These are phyloP conservation scores for Idaea straminata DNA, from an alignment of 2,888 invertebrate species.

Conservation along the genomic window DNA sequence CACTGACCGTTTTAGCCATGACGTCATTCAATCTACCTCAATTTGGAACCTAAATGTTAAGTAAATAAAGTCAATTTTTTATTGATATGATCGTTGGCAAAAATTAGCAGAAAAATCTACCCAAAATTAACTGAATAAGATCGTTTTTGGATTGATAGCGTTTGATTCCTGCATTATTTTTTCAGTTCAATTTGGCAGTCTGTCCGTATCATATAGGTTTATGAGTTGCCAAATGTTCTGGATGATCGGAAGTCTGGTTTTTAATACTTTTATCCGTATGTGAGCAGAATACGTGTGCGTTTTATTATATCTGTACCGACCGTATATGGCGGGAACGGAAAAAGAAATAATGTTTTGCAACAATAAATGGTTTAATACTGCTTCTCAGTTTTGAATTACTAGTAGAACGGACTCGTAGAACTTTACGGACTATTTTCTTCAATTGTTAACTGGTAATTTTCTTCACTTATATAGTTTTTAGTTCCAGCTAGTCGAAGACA, in stretches of 20 bases:
- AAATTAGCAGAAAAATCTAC: neutral
- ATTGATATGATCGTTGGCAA: neutral
- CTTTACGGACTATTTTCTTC: no score
- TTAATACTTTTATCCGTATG: neutral
- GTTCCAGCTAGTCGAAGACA: constrained; percentile 23
- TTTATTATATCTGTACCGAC: neutral
- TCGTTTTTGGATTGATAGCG: neutral
- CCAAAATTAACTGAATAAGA: neutral
- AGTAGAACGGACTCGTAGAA: no score
- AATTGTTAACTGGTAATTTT: no score
- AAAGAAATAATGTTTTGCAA: no score
- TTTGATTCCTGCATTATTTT: neutral
- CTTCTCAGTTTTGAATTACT: no score
- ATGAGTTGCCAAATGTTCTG: neutral
- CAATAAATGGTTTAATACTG: no score
- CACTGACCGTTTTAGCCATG: neutral
- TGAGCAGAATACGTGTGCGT: neutral
- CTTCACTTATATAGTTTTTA: neutral
- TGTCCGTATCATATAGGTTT: neutral
- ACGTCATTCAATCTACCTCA: neutral
- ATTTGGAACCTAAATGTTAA: neutral
- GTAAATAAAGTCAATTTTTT: neutral
- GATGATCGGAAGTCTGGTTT: neutral
- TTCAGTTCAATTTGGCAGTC: neutral
- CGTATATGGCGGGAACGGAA: no score